These are phyloP conservation scores for Oreotrochilus melanogaster DNA, from an alignment of 2,113 vertebrate species.

Conservation along the genomic window DNA sequence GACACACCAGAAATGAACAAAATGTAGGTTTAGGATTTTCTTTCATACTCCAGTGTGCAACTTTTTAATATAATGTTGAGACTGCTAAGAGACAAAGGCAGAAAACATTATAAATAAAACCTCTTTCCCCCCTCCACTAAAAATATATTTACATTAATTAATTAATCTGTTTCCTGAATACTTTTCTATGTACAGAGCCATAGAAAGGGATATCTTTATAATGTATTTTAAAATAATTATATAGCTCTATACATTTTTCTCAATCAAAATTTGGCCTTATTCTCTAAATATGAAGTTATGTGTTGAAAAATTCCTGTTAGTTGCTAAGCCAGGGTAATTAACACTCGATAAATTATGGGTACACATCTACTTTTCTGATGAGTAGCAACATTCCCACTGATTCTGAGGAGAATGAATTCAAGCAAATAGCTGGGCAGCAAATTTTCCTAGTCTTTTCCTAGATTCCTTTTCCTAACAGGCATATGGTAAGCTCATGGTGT, in stretches of 20 bases:
- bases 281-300: neutral
- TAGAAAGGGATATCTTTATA: neutral
- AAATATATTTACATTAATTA: neutral
- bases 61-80: neutral
- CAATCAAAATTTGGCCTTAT: neutral
- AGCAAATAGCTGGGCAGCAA: neutral
- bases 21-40: neutral
- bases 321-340: neutral
- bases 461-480: neutral
- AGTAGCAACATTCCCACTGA: neutral
- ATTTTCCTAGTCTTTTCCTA: neutral
- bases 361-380: neutral
- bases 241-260: neutral
- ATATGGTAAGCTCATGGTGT: neutral
- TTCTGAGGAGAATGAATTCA: neutral
- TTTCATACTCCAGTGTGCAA: neutral
- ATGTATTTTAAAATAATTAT: neutral
- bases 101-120: neutral
- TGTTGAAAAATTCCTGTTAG: neutral
- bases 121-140: neutral
- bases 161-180: neutral
- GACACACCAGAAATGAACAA: neutral
- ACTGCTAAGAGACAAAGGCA: neutral
- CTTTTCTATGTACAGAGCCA: neutral
- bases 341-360: neutral